Evolutionary conservation across 2,797 vertebrate species (phyloP).

Genomic region (Brotula barbata): DNA sequence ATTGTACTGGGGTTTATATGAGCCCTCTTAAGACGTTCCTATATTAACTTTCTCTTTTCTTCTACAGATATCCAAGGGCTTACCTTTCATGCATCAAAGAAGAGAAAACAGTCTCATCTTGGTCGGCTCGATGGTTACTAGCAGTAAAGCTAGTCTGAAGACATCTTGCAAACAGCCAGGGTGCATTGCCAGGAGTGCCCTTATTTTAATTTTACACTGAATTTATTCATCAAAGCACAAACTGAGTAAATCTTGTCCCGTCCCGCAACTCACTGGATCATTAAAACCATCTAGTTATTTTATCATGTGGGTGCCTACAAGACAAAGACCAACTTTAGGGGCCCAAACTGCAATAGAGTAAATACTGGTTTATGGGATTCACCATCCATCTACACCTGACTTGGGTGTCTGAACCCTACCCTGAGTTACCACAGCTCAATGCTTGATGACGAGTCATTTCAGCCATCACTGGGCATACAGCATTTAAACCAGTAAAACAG

Average conservation of each 20-base stretch:
- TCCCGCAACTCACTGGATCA: slow-evolving; percentile 34
- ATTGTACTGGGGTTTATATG: too few species aligned
- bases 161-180: slow-evolving; percentile 24
- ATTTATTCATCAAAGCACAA: slow-evolving; percentile 44
- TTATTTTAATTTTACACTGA: slow-evolving; percentile 5
- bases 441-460: not conserved
- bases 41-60: slow-evolving; percentile 3
- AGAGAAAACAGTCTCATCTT: slow-evolving; percentile 62
- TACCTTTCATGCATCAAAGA: slow-evolving; percentile 49
- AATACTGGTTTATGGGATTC: slow-evolving; percentile 9
- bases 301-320: slow-evolving; percentile 69
- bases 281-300: slow-evolving; percentile 52
- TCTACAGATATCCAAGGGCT: slow-evolving; percentile 58
- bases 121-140: slow-evolving; percentile 24
- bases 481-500: slow-evolving; percentile 21
- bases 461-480: not conserved
- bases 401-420: slow-evolving; percentile 11
- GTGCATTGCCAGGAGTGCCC: slow-evolving; percentile 3
- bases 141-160: slow-evolving; percentile 23
- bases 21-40: too few species aligned
- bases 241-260: slow-evolving; percentile 38
- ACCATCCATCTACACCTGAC: not conserved
- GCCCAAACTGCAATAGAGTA: not conserved
- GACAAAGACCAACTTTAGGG: slow-evolving; percentile 47
- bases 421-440: slow-evolving; percentile 9